These are phyloP conservation scores for Cyprinodon diabolis DNA, from an alignment of 2,797 vertebrate genomes.

Conservation along the genomic window DNA sequence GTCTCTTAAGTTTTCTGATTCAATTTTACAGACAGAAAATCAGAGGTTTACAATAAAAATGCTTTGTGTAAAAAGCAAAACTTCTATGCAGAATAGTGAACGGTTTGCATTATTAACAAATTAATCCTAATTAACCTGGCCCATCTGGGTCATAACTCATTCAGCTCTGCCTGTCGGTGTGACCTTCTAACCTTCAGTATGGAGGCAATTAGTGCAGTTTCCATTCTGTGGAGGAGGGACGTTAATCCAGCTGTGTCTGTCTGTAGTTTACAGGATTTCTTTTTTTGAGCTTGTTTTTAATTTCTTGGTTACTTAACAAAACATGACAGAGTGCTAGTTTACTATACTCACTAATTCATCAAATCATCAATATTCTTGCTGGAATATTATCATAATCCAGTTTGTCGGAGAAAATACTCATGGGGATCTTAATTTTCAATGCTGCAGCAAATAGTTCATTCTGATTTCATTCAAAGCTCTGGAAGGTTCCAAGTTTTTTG, in stretches of 20 bases:
- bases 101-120: neutral
- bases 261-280: neutral
- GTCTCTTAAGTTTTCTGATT: neutral
- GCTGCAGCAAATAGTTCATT: too few species aligned
- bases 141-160: neutral
- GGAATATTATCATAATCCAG: neutral
- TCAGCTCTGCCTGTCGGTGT: neutral
- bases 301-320: neutral
- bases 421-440: neutral
- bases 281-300: neutral
- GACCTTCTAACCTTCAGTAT: neutral
- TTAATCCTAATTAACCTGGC: slow-evolving; percentile 1
- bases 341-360: neutral
- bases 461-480: neutral
- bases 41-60: neutral
- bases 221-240: neutral
- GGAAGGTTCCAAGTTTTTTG: neutral
- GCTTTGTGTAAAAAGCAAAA: neutral
- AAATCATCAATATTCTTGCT: neutral
- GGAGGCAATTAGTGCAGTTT: slow-evolving; percentile 6
- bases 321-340: neutral
- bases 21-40: neutral
- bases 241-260: neutral
- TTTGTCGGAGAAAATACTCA: neutral
- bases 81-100: neutral